Percentiles rank a stretch among this genome's conserved stretches.
phyloP scores from a whole-genome alignment of 2,797 vertebrate genomes.

The Orestias chungarensis region DNA sequence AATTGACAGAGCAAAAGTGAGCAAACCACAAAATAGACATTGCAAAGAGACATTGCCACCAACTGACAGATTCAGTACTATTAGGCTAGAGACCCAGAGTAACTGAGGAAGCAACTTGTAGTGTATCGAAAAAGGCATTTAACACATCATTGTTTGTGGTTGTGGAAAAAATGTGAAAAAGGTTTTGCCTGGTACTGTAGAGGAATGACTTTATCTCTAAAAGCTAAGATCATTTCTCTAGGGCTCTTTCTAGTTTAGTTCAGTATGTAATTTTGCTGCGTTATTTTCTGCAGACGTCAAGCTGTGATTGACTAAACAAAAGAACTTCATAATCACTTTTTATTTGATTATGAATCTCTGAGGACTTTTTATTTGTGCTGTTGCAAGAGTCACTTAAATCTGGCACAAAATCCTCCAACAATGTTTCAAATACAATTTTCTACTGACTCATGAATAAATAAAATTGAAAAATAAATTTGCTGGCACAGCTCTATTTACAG shows the following conservation, averaged over 20 bases:
- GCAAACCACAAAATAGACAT: background rate
- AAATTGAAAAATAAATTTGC: too few species aligned
- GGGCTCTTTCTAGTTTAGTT: conserved; percentile 23
- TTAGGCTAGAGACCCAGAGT: background rate
- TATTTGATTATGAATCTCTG: background rate
- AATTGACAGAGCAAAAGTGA: background rate
- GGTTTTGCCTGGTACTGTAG: background rate
- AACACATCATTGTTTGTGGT: background rate
- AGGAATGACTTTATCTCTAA: background rate
- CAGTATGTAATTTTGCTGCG: conserved; percentile 67
- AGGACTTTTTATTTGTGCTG: background rate
- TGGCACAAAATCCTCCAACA: background rate
- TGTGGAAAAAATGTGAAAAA: background rate
- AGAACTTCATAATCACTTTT: background rate
- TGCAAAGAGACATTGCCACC: background rate
- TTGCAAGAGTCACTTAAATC: background rate
- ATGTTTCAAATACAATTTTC: background rate
- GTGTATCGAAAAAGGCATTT: background rate
- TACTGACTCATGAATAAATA: background rate
- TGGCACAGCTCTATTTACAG: background rate
- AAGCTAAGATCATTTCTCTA: background rate
- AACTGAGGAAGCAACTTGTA: background rate
- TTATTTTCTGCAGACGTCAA: conserved; percentile 23
- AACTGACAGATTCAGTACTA: background rate
- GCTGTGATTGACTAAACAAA: conserved; percentile 3